These are phyloP conservation scores for Automeris io DNA, from an alignment of 2,888 invertebrate species.

Conservation along the genomic window DNA sequence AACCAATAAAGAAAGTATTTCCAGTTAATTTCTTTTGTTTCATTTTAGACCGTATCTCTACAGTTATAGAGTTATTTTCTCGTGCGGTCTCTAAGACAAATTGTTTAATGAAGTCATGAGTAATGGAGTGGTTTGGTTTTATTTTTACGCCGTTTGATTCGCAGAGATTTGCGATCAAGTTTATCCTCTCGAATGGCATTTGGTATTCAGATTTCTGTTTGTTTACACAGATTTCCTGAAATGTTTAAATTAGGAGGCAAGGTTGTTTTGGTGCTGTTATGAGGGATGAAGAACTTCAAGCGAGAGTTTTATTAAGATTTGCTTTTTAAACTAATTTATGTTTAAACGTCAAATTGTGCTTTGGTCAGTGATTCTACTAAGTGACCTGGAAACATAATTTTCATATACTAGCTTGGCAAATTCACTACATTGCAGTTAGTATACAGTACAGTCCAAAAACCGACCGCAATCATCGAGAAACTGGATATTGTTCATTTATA, in stretches of 20 bases:
- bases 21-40: neutral
- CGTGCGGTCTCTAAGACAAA: constrained; percentile 13
- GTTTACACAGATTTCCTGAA: constrained; percentile 9
- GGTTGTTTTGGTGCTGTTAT: neutral
- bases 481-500: no score
- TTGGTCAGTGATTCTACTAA: no score
- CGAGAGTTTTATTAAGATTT: no score
- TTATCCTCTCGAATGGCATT: constrained; percentile 29
- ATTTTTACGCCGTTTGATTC: constrained; percentile 50
- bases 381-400: no score
- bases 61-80: constrained; percentile 12
- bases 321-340: no score
- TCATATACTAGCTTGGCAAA: no score
- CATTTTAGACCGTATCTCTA: constrained; percentile 7
- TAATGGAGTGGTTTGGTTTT: constrained; percentile 46
- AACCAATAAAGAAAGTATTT: constrained; percentile 15
- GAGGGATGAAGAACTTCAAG: no score
- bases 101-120: constrained; percentile 38
- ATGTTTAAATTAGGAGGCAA: neutral
- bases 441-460: no score
- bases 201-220: constrained; percentile 23
- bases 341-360: no score
- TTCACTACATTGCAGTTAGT: no score
- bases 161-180: constrained; percentile 38
- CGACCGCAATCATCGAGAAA: no score